Conservation (phyloP, 2,113 vertebrate genomes). For the Caretta caretta region DNA sequence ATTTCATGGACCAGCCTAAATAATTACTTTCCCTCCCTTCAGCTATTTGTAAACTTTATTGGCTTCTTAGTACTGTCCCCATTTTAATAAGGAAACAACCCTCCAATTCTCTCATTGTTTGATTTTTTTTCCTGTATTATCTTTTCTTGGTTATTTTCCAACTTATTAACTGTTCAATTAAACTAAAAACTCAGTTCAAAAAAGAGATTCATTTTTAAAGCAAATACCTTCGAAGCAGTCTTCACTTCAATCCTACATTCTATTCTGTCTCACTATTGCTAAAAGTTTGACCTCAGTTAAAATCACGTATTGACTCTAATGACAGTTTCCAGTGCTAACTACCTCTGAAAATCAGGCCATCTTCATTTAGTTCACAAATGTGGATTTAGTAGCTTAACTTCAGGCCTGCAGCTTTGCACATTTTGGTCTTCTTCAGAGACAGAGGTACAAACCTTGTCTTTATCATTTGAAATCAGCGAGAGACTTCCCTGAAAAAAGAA, state of each 20-base stretch:
- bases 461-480: not conserved
- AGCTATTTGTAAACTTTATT: not conserved
- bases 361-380: not conserved
- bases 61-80: not conserved
- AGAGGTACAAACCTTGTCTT: not conserved
- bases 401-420: not conserved
- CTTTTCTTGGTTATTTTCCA: not conserved
- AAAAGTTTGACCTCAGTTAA: not conserved
- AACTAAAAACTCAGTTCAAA: not conserved
- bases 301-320: not conserved
- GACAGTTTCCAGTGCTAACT: not conserved
- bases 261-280: not conserved
- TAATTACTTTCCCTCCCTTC: not conserved
- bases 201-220: not conserved
- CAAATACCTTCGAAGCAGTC: not conserved
- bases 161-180: not conserved
- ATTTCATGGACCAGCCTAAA: not conserved
- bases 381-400: not conserved
- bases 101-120: not conserved
- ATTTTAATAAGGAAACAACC: not conserved
- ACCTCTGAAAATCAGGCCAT: not conserved
- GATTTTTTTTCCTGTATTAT: not conserved
- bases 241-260: not conserved
- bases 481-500: accelerated
- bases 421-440: not conserved